Evolutionary conservation across 1,140 invertebrate species (phyloP).

Genomic region (Bombus confusus): DNA sequence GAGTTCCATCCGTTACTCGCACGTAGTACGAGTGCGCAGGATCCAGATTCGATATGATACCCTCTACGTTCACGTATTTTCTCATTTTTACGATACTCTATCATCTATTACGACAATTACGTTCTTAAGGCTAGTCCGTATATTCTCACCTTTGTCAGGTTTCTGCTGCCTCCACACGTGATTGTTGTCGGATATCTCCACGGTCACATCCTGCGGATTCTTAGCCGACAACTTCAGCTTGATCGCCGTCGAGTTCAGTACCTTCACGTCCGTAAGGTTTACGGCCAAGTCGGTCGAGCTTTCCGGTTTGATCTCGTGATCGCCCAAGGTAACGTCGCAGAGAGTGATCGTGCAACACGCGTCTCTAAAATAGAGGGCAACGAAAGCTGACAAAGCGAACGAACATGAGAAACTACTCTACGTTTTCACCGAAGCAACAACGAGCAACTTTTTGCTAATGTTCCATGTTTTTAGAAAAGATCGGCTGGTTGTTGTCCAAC

Average conservation of each 20-base stretch:
- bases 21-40: conserved; percentile 79
- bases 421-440: too few species aligned
- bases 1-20: conserved; percentile 73
- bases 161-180: conserved; percentile 77
- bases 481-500: too few species aligned
- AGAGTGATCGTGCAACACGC: conserved; percentile 92
- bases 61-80: conserved; percentile 66
- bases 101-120: too few species aligned
- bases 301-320: conserved; percentile 85
- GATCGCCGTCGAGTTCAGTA: conserved; percentile 79
- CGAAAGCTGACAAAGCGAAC: not conserved
- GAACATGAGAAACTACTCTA: not conserved
- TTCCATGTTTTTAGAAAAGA: too few species aligned
- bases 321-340: conserved; percentile 90
- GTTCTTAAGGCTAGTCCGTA: not conserved
- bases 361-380: conserved; percentile 82
- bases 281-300: conserved; percentile 72
- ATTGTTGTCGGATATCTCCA: conserved; percentile 80
- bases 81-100: too few species aligned
- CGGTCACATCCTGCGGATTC: conserved; percentile 68
- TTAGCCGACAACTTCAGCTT: conserved; percentile 75
- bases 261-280: conserved; percentile 78
- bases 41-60: conserved; percentile 76
- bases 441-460: too few species aligned
- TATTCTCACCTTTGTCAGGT: conserved; percentile 72